Percentiles rank a stretch among this genome's conserved stretches.
phyloP scores from a whole-genome alignment of 2,888 invertebrate genomes.

The Cheilosia vernalis region DNA sequence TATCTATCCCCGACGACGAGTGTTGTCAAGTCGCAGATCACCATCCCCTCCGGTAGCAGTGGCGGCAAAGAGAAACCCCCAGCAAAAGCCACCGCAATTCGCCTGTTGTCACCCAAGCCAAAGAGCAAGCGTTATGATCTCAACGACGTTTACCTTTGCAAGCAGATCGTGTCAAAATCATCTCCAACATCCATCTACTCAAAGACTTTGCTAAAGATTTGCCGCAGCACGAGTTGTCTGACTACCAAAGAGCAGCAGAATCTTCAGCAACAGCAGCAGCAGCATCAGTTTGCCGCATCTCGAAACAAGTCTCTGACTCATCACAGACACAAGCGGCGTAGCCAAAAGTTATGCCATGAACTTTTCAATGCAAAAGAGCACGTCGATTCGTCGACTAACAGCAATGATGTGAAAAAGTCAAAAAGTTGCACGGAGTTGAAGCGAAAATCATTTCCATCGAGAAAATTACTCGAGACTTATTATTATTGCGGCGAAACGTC shows the following conservation, averaged over 20 bases:
- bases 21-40: constrained; percentile 51
- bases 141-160: constrained; percentile 69
- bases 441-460: constrained; percentile 72
- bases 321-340: constrained; percentile 53
- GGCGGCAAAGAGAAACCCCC: constrained; percentile 47
- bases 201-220: constrained; percentile 59
- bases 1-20: constrained; percentile 79
- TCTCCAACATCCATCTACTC: constrained; percentile 53
- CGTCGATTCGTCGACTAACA: constrained; percentile 20
- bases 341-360: constrained; percentile 70
- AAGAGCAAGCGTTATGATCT: constrained; percentile 65
- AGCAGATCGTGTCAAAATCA: constrained; percentile 71
- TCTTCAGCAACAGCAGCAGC: constrained; percentile 39
- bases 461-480: constrained; percentile 68
- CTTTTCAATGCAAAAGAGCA: constrained; percentile 61
- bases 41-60: constrained; percentile 29
- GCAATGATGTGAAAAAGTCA: constrained; percentile 66
- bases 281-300: not conserved
- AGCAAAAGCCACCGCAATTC: constrained; percentile 40
- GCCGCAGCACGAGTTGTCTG: constrained; percentile 57
- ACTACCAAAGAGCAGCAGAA: constrained; percentile 64
- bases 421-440: constrained; percentile 64
- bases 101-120: constrained; percentile 59
- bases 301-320: constrained; percentile 66
- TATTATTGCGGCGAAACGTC: constrained; percentile 51